Base-by-base conservation (phyloP, 2,113 vertebrate species). In the Trematocara macrostoma region DNA sequence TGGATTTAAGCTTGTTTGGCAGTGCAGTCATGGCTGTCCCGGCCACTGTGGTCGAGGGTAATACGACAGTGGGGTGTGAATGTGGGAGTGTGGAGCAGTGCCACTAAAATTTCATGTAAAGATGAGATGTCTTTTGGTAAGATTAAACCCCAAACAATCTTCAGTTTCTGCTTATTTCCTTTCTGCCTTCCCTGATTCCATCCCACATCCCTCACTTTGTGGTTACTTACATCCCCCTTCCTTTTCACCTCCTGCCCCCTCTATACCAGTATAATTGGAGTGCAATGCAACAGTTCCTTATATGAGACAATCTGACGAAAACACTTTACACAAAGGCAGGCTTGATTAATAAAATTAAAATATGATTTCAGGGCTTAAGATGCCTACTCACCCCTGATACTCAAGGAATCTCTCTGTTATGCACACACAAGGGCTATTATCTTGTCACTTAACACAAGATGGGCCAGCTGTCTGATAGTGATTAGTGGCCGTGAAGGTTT, bases 361-460 rank as follows among this genome's bases (percentile, higher is more conserved):
- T 15, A 11, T 55, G 38, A 76, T 18, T 45, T 20, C 16, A 7
- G 31, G 42, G 18, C 14, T 51, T 5, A 45, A 69, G 34, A 42
- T 78, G 26, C 79, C 34, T 69, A 8, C 14, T 64, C 9, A 42
- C 38, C 14, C 6, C 6, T 55, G 18, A 78, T 64, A 78, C 45
- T 86, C 20, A 14, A 53, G 86, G 52, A 88, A 78, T 92, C 87
- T 59, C 10, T 83, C 35, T 74, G 40, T 51, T 11, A n/a, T 64
- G 31, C 51, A 45, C 40, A 61, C 78, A 89, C 57, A 82, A 69
- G 74, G 42, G 47, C 64, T 69, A 88, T 92, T 90, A 90, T 92
- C 83, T 92, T 89, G 93, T 91, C 90, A 90, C 86, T 84, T 89
- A 92, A 91, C 91, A 90, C 78, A 78, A 94, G 90, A 93, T 85